Evolutionary conservation across 1,140 invertebrate species (phyloP), one percentile per base, ranked within the genome.

Genomic region (Achatina immaculata): DNA sequence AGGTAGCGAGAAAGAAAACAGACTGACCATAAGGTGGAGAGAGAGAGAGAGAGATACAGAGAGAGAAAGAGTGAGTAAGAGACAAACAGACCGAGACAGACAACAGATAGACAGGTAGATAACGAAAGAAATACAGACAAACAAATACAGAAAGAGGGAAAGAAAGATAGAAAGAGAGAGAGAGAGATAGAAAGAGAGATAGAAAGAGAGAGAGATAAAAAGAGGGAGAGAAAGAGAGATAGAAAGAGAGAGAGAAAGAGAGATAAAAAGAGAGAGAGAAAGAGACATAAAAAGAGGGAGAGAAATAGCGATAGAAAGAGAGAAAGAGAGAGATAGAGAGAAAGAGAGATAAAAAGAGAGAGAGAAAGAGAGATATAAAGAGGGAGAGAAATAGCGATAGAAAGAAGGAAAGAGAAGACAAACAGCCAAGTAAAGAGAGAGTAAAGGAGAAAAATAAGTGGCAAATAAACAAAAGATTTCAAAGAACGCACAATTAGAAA

Each of bases 321-420:
- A 55, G 51, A 58, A 21, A 58, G 74, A 76, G 6, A 58, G 74
- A 34, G n/a, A 65, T 16, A 74, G 31, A 75, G 51, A 48, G n/a
- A 31, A 0, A 31, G 0, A 72, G 43, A 72, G 19, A 55, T 24
- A n/a, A n/a, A n/a, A n/a, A 55, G 51, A 55, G 3, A 55, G 51
- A 55, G 11, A 55, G 51, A 11, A 14, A 55, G 51, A 55, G 14
- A 21, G 21, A 6, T 3, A 55, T 11, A 55, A 11, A 55, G 51
- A 55, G 14, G n/a, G 21, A 55, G 11, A 55, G 51, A 21, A 11
- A 55, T 11, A 55, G 11, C 14, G 51, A 55, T 24, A 55, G 51
- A 11, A 11, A 11, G 24, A n/a, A 11, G n/a, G 51, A 58, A 21
- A 58, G 74, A 76, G n/a, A 11, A 55, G 51, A 55, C 6, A 55